A percentile compares a stretch with the other conserved stretches of the same genome.
phyloP scores from a whole-genome alignment of 30 jellyfish, hydroid and myxozoan genomes.

The Cassiopea xamachana region DNA sequence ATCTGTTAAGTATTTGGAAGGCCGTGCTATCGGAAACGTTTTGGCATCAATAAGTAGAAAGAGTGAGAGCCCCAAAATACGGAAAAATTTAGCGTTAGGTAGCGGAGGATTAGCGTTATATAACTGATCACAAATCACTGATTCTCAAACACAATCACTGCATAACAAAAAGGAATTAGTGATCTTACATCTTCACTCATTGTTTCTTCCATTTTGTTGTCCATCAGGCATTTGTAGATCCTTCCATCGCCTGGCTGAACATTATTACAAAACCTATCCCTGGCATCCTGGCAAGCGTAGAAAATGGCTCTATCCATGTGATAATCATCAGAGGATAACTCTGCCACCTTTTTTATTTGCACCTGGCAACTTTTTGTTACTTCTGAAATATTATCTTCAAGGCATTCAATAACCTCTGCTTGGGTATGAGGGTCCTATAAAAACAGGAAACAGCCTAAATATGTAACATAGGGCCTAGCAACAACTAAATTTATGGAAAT shows the following conservation, averaged over 20 bases:
- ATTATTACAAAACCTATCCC: constrained; percentile 79
- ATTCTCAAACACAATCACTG: background rate
- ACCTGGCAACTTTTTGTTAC: constrained; percentile 71
- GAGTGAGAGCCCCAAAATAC: no score
- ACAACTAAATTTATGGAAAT: no score
- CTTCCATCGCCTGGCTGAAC: constrained; percentile 94
- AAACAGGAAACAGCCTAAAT: background rate
- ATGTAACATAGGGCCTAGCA: no score
- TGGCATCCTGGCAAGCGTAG: constrained; percentile 96
- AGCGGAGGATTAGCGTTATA: no score
- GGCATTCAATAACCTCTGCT: constrained; percentile 94
- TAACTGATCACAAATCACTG: no score
- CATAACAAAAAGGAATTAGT: background rate
- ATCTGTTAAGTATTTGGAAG: no score
- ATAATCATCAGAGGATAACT: constrained; percentile 93
- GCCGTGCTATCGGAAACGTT: no score
- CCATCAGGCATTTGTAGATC: constrained; percentile 86
- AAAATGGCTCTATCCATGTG: constrained; percentile 94
- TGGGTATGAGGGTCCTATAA: constrained; percentile 82
- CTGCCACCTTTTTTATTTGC: constrained; percentile 79
- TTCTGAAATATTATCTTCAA: constrained; percentile 78
- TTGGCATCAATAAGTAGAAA: no score
- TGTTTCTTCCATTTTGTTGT: constrained; percentile 70
- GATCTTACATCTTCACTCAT: constrained; percentile 89
- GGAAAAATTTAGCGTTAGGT: no score